Evolutionary conservation across 2,888 invertebrate genomes (phyloP).

Genomic region (Polymixis lichenea): DNA sequence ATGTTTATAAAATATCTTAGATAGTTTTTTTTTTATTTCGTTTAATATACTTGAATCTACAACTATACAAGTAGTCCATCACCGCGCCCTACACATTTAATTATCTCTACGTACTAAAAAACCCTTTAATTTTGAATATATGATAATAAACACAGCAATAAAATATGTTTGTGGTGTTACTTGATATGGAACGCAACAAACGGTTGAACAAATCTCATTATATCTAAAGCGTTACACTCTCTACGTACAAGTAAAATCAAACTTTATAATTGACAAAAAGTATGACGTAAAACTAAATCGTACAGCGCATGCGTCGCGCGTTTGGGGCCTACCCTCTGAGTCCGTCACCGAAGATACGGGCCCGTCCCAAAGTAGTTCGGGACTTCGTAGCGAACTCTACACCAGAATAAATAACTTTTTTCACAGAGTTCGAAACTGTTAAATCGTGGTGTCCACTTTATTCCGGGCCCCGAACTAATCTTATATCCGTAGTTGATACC

Average conservation of each 20-base stretch:
- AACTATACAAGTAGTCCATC: constrained; percentile 83
- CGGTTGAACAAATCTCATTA: constrained; percentile 74
- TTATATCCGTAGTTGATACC: no score
- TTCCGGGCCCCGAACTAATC: no score
- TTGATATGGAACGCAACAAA: constrained; percentile 86
- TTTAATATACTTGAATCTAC: constrained; percentile 82
- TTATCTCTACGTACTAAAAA: constrained; percentile 81
- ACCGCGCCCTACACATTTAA: constrained; percentile 83
- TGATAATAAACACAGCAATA: constrained; percentile 82
- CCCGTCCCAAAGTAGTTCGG: no score
- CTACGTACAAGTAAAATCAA: constrained; percentile 72
- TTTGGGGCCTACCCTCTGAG: constrained; percentile 10
- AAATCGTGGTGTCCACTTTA: no score
- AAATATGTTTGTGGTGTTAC: constrained; percentile 72
- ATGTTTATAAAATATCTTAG: constrained; percentile 83
- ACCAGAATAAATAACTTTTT: no score
- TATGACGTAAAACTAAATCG: constrained; percentile 78
- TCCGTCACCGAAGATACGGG: no score
- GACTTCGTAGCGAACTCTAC: no score
- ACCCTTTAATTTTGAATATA: constrained; percentile 78
- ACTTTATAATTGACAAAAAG: constrained; percentile 86
- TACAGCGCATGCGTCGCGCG: constrained; percentile 41
- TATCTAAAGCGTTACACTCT: constrained; percentile 75
- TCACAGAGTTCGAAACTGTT: no score
- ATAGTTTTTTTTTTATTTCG: constrained; percentile 75